Evolutionary conservation across 92 coral and sea anemone genomes (phyloP).

Genomic region (Epizoanthus scotinus): DNA sequence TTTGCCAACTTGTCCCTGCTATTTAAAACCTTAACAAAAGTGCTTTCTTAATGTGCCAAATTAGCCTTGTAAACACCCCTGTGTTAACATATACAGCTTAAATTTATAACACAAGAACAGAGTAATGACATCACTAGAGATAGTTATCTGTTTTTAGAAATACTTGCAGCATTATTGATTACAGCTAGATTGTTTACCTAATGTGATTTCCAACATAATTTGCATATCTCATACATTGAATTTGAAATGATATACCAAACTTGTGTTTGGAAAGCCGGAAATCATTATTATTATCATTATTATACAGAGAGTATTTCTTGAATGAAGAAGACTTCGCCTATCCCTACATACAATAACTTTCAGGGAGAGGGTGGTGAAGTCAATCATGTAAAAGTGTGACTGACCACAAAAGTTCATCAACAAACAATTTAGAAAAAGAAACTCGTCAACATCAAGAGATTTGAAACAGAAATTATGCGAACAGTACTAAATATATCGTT

Average conservation of each 20-base stretch:
- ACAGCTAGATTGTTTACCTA: not conserved
- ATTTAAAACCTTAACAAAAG: no score
- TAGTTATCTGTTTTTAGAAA: no score
- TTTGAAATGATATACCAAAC: not conserved
- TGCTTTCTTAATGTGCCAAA: no score
- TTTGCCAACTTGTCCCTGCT: no score
- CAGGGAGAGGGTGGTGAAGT: not conserved
- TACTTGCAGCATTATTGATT: not conserved
- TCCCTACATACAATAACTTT: not conserved
- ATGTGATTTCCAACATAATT: not conserved
- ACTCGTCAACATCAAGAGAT: constrained; percentile 28
- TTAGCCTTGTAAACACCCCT: no score
- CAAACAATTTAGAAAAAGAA: not conserved
- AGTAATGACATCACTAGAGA: no score
- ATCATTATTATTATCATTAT: no score
- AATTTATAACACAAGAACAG: no score
- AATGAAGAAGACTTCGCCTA: no score
- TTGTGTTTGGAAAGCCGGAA: no score
- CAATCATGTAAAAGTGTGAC: not conserved
- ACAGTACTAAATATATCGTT: not conserved
- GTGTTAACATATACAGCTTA: no score
- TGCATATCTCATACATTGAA: not conserved
- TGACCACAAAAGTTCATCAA: constrained; percentile 5
- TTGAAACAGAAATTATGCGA: not conserved
- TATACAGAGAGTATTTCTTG: no score